Base-by-base conservation (phyloP, 1,140 invertebrate genomes). In the Theocolax elegans region DNA sequence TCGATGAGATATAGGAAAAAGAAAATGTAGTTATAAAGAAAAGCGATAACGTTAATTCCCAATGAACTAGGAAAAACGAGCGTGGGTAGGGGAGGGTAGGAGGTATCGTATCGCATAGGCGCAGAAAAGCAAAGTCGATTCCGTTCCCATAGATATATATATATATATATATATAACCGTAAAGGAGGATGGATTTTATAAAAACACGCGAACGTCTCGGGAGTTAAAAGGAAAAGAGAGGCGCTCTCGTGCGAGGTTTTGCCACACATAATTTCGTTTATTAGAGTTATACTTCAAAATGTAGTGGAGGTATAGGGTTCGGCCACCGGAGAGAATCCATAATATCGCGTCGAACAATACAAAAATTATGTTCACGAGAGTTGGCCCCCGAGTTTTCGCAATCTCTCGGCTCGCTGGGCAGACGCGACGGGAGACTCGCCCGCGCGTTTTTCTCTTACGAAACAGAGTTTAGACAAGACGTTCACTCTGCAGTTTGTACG, bases 331-430 rank as follows among this genome's bases (percentile, higher is more conserved):
- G 73, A 74, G 77, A 80, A 83, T 84, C 76, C 77, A 56, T 80
- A 85, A 84, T 81, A 78, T 75, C 75, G 72, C 74, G 75, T n/a
- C 82, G 82, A 84, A 84, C 82, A 84, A 85, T 83, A 83, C 73
- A 81, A 79, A 85, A 84, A 85, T 85, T 82, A 85, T 83, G 80
- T 84, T 83, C 80, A 83, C 78, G 80, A 83, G 76, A 85, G 81
- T 84, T 84, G 59, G 64, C 62, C 74, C 63, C 60, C 59, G 76
- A 84, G 80, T 85, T 85, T 62, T 81, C 53, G 77, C 77, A 80
- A 84, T 83, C 76, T 81, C 79, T 79, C 72, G 75, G 73, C 63
- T 75, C 75, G 74, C 74, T 76, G 31, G 40, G 21, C 17, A 35
- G 53, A 65, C 31, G 66, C 67, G 63, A 46, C 56, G 68, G 48